Percentiles rank a stretch among this genome's conserved stretches.
Evolutionary conservation across 2,888 invertebrate species (phyloP).

Genomic region (Belgica antarctica): DNA sequence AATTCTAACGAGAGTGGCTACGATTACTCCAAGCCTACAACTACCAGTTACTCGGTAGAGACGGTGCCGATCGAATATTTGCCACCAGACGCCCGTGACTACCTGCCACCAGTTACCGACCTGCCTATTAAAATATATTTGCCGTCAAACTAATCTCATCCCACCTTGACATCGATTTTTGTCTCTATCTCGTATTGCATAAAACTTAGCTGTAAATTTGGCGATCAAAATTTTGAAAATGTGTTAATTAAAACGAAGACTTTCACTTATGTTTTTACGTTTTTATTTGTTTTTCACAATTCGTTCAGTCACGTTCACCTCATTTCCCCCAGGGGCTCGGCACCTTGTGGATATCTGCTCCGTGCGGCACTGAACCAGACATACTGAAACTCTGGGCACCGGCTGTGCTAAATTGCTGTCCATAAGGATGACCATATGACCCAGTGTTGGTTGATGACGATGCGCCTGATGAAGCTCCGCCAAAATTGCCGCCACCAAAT

Average conservation of each 20-base stretch:
- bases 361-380: slow-evolving; percentile 27
- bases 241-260: neutral
- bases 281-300: slow-evolving; percentile 2
- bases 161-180: slow-evolving; percentile 30
- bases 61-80: neutral
- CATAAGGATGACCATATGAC: slow-evolving; percentile 2
- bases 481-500: neutral
- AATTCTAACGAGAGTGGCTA: neutral
- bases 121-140: neutral
- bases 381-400: slow-evolving; percentile 20
- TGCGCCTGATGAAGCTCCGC: neutral
- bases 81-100: neutral
- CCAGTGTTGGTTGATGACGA: slow-evolving; percentile 9
- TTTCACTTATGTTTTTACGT: neutral
- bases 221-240: neutral
- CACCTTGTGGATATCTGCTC: slow-evolving; percentile 5
- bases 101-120: neutral
- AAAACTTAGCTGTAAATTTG: slow-evolving; percentile 21
- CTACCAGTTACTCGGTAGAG: neutral
- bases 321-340: slow-evolving; percentile 12
- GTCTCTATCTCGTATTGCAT: too few species aligned
- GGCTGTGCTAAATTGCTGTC: slow-evolving; percentile 16
- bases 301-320: neutral
- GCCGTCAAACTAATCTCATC: neutral
- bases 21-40: neutral